Conservation (phyloP, 2,113 vertebrate genomes). For the Struthidea cinerea region DNA sequence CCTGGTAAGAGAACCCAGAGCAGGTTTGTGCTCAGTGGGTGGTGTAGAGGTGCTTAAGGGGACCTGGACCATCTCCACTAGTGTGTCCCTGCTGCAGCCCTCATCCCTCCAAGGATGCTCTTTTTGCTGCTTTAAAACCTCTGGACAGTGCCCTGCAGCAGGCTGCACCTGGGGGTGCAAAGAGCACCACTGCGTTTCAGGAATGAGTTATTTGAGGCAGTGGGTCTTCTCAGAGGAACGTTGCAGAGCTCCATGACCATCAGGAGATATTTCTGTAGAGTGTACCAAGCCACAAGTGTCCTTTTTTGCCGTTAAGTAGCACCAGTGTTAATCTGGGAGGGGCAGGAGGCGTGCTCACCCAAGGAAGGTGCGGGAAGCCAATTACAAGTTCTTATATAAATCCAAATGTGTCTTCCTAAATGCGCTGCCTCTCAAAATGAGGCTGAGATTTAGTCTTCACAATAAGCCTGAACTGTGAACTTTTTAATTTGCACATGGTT, state of each 20-base stretch:
- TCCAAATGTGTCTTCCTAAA: slow-evolving; percentile 39
- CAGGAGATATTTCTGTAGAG: neutral
- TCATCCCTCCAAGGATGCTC: neutral
- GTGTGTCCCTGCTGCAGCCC: neutral
- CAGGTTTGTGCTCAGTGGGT: neutral
- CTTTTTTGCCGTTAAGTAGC: neutral
- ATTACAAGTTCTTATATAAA: slow-evolving; percentile 28
- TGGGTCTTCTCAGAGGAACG: neutral
- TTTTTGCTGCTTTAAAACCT: neutral
- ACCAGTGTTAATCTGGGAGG: neutral
- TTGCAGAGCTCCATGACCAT: neutral
- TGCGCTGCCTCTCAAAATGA: neutral
- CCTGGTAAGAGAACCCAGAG: neutral
- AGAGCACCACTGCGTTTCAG: fast-evolving
- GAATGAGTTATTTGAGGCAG: neutral
- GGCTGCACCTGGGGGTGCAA: neutral
- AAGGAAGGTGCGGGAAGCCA: slow-evolving; percentile 16
- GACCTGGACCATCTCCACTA: neutral
- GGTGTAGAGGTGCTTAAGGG: neutral
- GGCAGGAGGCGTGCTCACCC: neutral
- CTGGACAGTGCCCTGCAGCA: neutral
- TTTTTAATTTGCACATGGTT: slow-evolving; percentile 56
- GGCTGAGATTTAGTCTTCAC: slow-evolving; percentile 38
- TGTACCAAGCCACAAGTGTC: neutral
- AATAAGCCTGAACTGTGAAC: slow-evolving; percentile 53